These are phyloP conservation scores for Watsonalla cultraria DNA, from an alignment of 2,888 invertebrate genomes.

Conservation along the genomic window DNA sequence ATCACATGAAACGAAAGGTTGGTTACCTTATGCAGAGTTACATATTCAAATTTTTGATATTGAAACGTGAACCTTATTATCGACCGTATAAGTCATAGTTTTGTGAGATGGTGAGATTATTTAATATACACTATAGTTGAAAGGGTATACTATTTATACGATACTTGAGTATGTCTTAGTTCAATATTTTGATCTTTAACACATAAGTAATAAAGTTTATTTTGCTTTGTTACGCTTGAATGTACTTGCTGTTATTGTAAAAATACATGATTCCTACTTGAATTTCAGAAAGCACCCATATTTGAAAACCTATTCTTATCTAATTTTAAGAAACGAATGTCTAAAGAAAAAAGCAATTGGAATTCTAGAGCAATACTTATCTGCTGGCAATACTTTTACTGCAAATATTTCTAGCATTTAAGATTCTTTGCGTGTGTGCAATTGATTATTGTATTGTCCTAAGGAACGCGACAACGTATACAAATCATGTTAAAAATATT, in stretches of 20 bases:
- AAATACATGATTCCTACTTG: no score
- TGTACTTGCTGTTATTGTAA: background rate
- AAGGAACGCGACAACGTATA: no score
- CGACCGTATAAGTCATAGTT: background rate
- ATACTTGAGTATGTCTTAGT: background rate
- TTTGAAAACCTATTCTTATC: no score
- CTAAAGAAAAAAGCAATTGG: no score
- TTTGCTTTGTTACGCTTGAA: conserved; percentile 1
- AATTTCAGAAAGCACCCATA: no score
- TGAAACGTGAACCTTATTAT: background rate
- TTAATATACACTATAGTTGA: background rate
- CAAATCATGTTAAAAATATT: no score
- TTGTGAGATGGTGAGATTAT: background rate
- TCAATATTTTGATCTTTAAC: background rate
- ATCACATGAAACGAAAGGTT: background rate
- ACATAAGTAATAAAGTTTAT: background rate
- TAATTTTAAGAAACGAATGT: no score
- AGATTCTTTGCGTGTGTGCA: no score
- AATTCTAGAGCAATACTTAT: no score
- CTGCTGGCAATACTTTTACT: no score
- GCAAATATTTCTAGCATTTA: no score
- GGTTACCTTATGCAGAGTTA: background rate
- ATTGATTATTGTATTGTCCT: no score
- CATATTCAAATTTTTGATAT: background rate
- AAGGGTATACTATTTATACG: background rate